Base-by-base conservation (phyloP, 2,888 invertebrate genomes). In the Rambutsinella grinnellia region DNA sequence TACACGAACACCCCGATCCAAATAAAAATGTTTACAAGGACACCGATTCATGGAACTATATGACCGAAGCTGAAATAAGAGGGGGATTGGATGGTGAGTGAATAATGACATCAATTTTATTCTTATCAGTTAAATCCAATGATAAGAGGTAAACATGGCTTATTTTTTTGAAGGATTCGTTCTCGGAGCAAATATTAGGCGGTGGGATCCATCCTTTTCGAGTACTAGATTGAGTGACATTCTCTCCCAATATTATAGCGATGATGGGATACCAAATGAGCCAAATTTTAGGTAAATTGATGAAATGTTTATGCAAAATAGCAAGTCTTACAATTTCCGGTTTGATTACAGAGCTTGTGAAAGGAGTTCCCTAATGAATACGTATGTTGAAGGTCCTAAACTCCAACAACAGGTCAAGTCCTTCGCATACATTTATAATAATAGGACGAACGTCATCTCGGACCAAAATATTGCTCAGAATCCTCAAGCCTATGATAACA, bases 61-160 rank as follows among this genome's bases (percentile, higher is more conserved):
- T 82, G 66, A 83, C 82, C 3, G 80, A 79, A 58, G 79, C 83
- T n/a, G 83, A 83, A 74, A 68, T 83, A 27, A 65, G 83, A 8
- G 83, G 83, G 23, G 82, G 82, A 23, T 51, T 82, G 36, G 83
- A 83, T 74, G 83, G 83, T 83, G 78, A 58, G 28, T 58, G 19
- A 21, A 13, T 5, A n/a, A 15, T 54, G 21, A 27, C 19, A 17
- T 23, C 10, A 8, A 8, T 5, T 36, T 23, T 5, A 5, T 54
- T 23, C 19, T 23, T 54, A 36, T 49, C 23, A 65, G 28, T 60
- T 60, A 8, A 19, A 56, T 27, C 15, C n/a, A 36, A 60, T 8
- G 60, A n/a, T 46, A 23, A 28, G 36, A 19, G 6, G 3, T n/a
- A 5, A 51, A 49, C 23, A 63, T 27, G 44, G n/a, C 13, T 19